Base-by-base conservation (phyloP, 2,113 vertebrate genomes). In the Perccottus glenii region DNA sequence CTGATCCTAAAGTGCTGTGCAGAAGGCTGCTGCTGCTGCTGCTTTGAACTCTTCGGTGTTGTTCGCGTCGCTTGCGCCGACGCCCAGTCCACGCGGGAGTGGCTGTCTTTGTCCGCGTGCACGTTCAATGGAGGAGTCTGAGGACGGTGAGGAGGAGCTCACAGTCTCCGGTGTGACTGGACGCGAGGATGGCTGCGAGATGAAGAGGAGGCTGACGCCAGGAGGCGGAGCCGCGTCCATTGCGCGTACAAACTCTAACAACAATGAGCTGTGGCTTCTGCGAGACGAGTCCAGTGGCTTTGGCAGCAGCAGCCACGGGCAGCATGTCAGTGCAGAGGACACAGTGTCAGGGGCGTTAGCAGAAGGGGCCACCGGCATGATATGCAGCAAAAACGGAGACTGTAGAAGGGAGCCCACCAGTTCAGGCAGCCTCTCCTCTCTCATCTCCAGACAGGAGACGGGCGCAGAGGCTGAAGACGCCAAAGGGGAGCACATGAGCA, bases 331-430 rank as follows among this genome's bases (percentile, higher is more conserved):
- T 3, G 51, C 64, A 78, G 75, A 81, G 69, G 68, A 78, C 70
- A 5, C 75, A 19, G 51, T n/a, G n/a, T 65, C 72, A 59, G 75
- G 77, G 36, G 63, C 56, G 63, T 59, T 49, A 75, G 81, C 64
- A 74, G 85, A 75, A 15, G 73, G 67, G 57, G 80, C 76, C 77
- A 77, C 66, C 82, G 90, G 82, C 5, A 92, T 93, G 92, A 92
- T 91, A 90, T 92, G 91, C 89, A 93, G 90, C 78, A 92, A 91
- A 77, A 94, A 94, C 93, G 93, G 93, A 77, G 93, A 94, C 40
- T 94, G 92, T 81, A 90, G 91, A 88, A 88, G 90, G 85, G 91
- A 93, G 75, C 86, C 90, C 49, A 74, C 78, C 81, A 85, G 85
- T 75, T 89, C 88, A 51, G 90, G 88, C 80, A 93, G 91, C 64